Percentiles rank a stretch among this genome's conserved stretches.
Evolutionary conservation across 2,113 vertebrate genomes (phyloP).

Genomic region (Vimba vimba): DNA sequence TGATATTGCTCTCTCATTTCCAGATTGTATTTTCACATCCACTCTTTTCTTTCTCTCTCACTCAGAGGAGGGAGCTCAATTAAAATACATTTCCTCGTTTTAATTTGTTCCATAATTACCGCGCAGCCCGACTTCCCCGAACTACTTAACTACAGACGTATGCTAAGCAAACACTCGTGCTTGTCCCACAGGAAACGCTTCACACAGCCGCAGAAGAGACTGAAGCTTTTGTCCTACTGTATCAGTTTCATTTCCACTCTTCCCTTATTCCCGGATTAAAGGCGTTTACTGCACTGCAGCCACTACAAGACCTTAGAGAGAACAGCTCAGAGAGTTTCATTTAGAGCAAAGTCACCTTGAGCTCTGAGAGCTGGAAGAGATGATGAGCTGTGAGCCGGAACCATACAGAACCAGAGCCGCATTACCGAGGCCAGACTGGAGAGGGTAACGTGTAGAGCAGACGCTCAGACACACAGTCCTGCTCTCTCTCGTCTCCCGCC

Average conservation of each 20-base stretch:
- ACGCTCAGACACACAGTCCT: no score
- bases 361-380: no score
- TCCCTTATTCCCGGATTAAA: slow-evolving; percentile 16
- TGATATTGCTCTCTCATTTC: slow-evolving; percentile 31
- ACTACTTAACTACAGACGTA: slow-evolving; percentile 32
- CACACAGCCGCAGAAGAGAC: no score
- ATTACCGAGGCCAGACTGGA: no score
- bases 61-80: slow-evolving; percentile 29
- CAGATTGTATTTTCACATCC: slow-evolving; percentile 15
- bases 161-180: neutral
- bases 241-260: slow-evolving; percentile 35
- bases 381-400: no score
- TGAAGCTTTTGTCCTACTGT: slow-evolving; percentile 3
- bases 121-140: slow-evolving; percentile 31
- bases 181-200: neutral
- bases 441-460: no score
- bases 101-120: slow-evolving; percentile 55
- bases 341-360: slow-evolving; percentile 38
- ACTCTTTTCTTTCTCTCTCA: neutral
- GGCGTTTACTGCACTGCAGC: neutral
- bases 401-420: no score
- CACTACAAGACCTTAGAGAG: slow-evolving; percentile 40
- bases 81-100: slow-evolving; percentile 49
- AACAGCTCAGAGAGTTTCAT: neutral
- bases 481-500: no score